Evolutionary conservation across 2,113 vertebrate species (phyloP).

Genomic region (Muntiacus muntjak): DNA sequence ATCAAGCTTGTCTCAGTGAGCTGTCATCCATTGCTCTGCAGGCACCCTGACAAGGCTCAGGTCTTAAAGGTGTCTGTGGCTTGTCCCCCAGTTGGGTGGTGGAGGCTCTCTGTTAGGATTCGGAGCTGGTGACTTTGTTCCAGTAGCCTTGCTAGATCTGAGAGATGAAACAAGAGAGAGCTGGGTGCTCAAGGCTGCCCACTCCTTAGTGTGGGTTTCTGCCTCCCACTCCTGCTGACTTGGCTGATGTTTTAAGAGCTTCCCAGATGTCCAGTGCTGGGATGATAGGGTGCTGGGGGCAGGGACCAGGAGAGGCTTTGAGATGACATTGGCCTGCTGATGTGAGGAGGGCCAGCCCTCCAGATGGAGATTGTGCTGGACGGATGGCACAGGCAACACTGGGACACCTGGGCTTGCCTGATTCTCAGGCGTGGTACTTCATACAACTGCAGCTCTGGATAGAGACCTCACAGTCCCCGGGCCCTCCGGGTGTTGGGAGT

Average conservation of each 20-base stretch:
- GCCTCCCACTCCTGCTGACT: slow-evolving; percentile 66
- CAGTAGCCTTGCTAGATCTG: too few species aligned
- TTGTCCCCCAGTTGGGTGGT: background rate
- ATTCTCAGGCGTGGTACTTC: too few species aligned
- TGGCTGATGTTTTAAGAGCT: slow-evolving; percentile 80
- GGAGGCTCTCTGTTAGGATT: background rate
- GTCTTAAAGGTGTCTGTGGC: background rate
- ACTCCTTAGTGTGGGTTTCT: background rate
- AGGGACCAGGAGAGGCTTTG: slow-evolving; percentile 23
- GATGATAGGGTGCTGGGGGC: slow-evolving; percentile 57
- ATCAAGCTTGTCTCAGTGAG: background rate
- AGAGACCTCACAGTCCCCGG: background rate
- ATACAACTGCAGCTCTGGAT: background rate
- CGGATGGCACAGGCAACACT: background rate
- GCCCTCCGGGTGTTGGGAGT: fast-evolving
- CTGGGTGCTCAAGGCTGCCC: background rate
- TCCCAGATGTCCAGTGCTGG: slow-evolving; percentile 76
- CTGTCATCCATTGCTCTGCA: background rate
- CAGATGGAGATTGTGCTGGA: background rate
- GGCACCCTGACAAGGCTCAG: background rate
- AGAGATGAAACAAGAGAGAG: background rate
- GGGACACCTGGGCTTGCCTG: background rate
- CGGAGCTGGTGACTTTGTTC: background rate
- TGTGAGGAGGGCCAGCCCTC: background rate
- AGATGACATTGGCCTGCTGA: slow-evolving; percentile 2